Evolutionary conservation across 2,888 invertebrate species (phyloP).

Genomic region (Psylliodes chrysocephalus): DNA sequence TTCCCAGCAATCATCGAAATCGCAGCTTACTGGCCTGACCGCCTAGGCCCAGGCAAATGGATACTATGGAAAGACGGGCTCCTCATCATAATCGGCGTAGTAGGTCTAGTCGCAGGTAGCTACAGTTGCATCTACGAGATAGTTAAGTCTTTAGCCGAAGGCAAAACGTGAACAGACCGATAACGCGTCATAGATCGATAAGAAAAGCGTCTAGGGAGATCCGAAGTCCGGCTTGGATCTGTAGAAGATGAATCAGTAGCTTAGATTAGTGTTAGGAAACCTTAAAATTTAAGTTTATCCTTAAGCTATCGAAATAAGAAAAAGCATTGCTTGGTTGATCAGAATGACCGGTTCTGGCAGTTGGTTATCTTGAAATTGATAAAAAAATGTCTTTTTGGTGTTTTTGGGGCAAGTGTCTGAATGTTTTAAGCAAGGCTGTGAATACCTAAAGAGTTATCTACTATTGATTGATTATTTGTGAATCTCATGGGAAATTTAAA

Average conservation of each 20-base stretch:
- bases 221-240: conserved; percentile 3
- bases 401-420: no score
- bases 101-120: conserved; percentile 69
- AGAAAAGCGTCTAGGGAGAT: neutral
- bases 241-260: conserved; percentile 13
- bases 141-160: conserved; percentile 52
- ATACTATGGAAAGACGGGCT: conserved; percentile 66
- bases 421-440: no score
- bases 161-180: conserved; percentile 37
- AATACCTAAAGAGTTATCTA: no score
- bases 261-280: neutral
- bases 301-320: no score
- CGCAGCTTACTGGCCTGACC: conserved; percentile 75
- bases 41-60: conserved; percentile 65
- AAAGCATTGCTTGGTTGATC: no score
- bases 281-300: conserved; percentile 9
- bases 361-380: no score
- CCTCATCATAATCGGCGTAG: conserved; percentile 65
- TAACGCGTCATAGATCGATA: neutral
- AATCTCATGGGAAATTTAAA: no score
- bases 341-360: no score
- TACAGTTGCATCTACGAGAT: conserved; percentile 69
- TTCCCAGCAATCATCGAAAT: conserved; percentile 81
- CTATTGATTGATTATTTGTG: no score
- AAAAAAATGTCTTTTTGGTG: no score